A percentile compares a stretch with the other conserved stretches of the same genome.
These are phyloP conservation scores for Colletes collaris DNA, from an alignment of 2,888 invertebrate genomes.

Conservation along the genomic window DNA sequence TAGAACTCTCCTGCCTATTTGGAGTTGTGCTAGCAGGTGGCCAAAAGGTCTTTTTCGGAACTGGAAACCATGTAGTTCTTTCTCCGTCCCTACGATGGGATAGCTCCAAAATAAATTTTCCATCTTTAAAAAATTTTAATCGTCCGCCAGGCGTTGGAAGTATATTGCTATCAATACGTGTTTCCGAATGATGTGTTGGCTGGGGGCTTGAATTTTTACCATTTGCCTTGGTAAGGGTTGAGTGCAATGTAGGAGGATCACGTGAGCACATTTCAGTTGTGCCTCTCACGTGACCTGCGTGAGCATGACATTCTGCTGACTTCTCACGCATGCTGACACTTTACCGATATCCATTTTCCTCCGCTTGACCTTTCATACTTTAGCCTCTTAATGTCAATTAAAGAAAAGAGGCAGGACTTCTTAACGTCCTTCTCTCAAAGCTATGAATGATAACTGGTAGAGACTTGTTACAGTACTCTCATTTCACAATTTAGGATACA, in stretches of 20 bases:
- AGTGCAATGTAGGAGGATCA: conserved; percentile 80
- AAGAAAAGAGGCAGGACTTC: conserved; percentile 31
- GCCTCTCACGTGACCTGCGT: conserved; percentile 82
- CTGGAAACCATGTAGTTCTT: conserved; percentile 94
- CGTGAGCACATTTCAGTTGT: conserved; percentile 83
- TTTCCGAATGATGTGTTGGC: conserved; percentile 78
- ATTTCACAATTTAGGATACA: conserved; percentile 25
- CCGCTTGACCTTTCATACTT: conserved; percentile 82
- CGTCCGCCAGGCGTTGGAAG: conserved; percentile 87
- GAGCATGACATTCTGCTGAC: conserved; percentile 82
- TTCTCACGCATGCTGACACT: conserved; percentile 82
- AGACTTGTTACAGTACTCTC: conserved; percentile 31
- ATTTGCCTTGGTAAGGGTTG: conserved; percentile 80
- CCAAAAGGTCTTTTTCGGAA: conserved; percentile 94
- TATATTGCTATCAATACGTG: conserved; percentile 75
- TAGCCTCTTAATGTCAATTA: conserved; percentile 72
- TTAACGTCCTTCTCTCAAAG: conserved; percentile 41
- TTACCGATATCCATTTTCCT: conserved; percentile 78
- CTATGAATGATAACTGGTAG: conserved; percentile 10
- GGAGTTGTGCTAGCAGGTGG: conserved; percentile 90
- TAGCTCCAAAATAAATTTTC: conserved; percentile 94
- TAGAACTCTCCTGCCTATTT: conserved; percentile 89
- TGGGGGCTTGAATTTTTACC: conserved; percentile 80
- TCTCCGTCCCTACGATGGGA: conserved; percentile 91
- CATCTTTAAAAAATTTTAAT: conserved; percentile 94